Evolutionary conservation across 2,888 invertebrate genomes (phyloP).

Genomic region (Apocheima hispidaria): DNA sequence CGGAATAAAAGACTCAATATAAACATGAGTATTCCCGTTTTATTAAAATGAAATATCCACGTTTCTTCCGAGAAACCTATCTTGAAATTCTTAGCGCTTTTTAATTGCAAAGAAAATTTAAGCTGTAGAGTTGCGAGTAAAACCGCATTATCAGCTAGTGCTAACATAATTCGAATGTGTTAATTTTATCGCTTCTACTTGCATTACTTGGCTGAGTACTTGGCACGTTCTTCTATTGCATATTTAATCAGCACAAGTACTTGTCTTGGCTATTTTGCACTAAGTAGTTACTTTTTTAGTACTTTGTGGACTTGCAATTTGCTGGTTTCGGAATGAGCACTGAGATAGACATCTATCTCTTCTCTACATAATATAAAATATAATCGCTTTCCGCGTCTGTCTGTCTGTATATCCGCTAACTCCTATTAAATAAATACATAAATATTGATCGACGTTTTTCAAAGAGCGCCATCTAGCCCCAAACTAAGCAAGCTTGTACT

Average conservation of each 20-base stretch:
- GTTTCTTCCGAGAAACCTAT: no score
- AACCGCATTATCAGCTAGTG: not conserved
- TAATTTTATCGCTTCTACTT: conserved; percentile 22
- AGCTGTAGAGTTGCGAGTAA: not conserved
- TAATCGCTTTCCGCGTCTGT: no score
- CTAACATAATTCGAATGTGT: conserved; percentile 13
- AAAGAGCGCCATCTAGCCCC: no score
- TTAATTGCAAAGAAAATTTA: not conserved
- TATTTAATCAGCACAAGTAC: conserved; percentile 19
- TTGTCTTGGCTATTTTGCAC: not conserved
- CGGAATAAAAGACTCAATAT: no score
- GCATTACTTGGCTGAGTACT: conserved; percentile 11
- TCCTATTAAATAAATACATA: no score
- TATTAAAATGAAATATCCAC: no score
- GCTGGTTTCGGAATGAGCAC: not conserved
- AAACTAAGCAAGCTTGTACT: no score
- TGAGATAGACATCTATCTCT: not conserved
- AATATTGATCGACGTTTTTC: no score
- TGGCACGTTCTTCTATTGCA: conserved; percentile 21
- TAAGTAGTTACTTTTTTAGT: not conserved
- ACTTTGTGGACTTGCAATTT: not conserved
- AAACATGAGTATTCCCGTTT: no score
- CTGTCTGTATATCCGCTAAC: no score
- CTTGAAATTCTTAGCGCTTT: not conserved
- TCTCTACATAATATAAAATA: no score